Conservation (phyloP, 2,797 vertebrate species). For the Pangasius krempfi region DNA sequence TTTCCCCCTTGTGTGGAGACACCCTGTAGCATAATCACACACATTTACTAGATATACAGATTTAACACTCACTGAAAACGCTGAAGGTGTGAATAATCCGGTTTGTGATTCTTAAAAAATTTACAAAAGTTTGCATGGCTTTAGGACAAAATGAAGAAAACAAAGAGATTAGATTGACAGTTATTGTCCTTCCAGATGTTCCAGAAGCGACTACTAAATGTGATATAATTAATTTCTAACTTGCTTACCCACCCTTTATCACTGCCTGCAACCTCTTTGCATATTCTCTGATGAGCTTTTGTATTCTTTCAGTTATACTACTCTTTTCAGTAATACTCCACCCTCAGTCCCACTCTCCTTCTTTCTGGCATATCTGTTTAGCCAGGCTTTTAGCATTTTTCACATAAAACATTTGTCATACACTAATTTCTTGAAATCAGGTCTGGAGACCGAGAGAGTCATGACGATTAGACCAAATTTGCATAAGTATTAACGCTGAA, state of each 20-base stretch:
- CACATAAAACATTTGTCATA: not conserved
- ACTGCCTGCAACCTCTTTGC: not conserved
- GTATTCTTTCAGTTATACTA: not conserved
- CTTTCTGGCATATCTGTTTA: not conserved
- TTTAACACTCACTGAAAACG: not conserved
- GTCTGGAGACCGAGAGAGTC: not conserved
- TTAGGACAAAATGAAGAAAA: not conserved
- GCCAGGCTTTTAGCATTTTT: not conserved
- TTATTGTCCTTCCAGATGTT: not conserved
- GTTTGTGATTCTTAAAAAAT: slow-evolving; percentile 2
- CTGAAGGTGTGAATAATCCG: not conserved
- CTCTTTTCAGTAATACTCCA: not conserved
- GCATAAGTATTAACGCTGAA: not conserved
- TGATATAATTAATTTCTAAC: not conserved
- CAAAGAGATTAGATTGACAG: not conserved
- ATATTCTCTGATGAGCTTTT: not conserved
- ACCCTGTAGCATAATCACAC: not conserved
- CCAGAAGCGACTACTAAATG: not conserved
- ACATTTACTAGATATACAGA: too few species aligned
- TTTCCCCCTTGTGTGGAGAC: too few species aligned
- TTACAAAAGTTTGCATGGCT: not conserved
- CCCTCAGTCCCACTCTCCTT: not conserved
- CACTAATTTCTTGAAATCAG: not conserved
- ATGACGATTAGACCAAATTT: not conserved
- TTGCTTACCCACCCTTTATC: not conserved